A percentile compares a stretch with the other conserved stretches of the same genome.
These are phyloP conservation scores for Tinea pellionella DNA, from an alignment of 2,888 invertebrate species.

Conservation along the genomic window DNA sequence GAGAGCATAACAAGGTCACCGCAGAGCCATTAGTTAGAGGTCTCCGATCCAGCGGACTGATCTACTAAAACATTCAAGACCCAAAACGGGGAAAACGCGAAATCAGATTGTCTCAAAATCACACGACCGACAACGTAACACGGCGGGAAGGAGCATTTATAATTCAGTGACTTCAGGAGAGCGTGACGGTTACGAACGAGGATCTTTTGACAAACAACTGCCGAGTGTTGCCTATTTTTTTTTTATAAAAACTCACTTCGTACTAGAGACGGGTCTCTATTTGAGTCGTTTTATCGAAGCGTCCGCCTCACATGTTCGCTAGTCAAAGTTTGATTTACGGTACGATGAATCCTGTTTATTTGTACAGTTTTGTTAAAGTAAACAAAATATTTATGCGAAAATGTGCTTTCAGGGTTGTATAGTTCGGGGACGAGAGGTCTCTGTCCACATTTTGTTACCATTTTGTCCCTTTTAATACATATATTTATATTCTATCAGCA, in stretches of 20 bases:
- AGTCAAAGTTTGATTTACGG: conserved; percentile 11
- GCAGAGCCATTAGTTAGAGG: conserved; percentile 46
- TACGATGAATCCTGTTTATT: conserved; percentile 4
- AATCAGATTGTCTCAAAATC: conserved; percentile 69
- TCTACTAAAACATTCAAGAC: conserved; percentile 61
- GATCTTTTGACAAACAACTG: conserved; percentile 31
- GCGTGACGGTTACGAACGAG: conserved; percentile 26
- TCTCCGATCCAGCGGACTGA: conserved; percentile 41
- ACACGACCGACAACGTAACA: conserved; percentile 55
- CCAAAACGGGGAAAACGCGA: conserved; percentile 59
- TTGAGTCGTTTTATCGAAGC: conserved; percentile 10
- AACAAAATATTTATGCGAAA: conserved; percentile 6
- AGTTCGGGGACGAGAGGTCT: neutral
- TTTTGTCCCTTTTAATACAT: neutral
- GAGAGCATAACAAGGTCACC: conserved; percentile 28
- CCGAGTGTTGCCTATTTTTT: conserved; percentile 7
- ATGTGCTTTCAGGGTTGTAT: neutral
- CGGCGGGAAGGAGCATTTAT: conserved; percentile 51
- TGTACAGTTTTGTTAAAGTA: conserved; percentile 6
- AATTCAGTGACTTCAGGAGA: conserved; percentile 40
- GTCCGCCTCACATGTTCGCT: conserved; percentile 4
- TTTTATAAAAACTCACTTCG: conserved; percentile 9
- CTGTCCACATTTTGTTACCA: neutral
- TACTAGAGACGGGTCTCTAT: neutral
- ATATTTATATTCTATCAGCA: too few relatives aligned